Conservation (phyloP, 2,113 vertebrate species). For the Lasiurus cinereus region DNA sequence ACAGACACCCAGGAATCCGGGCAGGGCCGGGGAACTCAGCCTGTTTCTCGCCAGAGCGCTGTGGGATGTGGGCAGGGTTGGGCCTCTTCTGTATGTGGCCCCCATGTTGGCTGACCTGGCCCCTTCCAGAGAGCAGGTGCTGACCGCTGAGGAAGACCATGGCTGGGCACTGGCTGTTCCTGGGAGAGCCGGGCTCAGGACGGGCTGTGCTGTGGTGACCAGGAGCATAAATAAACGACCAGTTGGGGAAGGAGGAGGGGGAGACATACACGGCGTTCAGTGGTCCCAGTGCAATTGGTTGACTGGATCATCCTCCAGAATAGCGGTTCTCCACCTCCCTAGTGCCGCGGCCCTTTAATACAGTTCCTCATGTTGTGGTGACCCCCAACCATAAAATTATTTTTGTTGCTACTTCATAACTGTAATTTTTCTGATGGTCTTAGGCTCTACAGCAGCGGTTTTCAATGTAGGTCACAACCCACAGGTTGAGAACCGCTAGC, state of each 20-base stretch:
- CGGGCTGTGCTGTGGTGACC: neutral
- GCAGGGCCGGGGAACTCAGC: neutral
- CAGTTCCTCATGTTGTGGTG: too few relatives aligned
- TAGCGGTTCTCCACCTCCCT: too few relatives aligned
- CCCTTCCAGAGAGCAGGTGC: neutral
- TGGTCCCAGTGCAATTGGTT: neutral
- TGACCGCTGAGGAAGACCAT: neutral
- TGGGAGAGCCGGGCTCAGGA: neutral
- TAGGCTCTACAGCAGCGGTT: too few relatives aligned
- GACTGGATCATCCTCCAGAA: neutral
- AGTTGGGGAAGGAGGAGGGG: neutral
- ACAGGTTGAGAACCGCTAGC: too few relatives aligned
- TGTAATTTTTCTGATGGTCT: too few relatives aligned
- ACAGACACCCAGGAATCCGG: neutral
- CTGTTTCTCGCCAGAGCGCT: neutral
- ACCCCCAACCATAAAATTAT: too few relatives aligned
- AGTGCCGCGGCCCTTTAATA: too few relatives aligned
- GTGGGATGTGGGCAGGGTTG: neutral
- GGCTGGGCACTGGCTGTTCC: neutral
- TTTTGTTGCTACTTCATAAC: too few relatives aligned
- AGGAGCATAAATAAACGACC: neutral
- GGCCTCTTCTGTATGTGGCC: neutral
- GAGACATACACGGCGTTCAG: rapidly evolving
- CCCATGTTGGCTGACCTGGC: neutral
- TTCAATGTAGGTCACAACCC: too few relatives aligned